Base-by-base conservation (phyloP, 2,113 vertebrate species). In the Sphyrna mokarran region DNA sequence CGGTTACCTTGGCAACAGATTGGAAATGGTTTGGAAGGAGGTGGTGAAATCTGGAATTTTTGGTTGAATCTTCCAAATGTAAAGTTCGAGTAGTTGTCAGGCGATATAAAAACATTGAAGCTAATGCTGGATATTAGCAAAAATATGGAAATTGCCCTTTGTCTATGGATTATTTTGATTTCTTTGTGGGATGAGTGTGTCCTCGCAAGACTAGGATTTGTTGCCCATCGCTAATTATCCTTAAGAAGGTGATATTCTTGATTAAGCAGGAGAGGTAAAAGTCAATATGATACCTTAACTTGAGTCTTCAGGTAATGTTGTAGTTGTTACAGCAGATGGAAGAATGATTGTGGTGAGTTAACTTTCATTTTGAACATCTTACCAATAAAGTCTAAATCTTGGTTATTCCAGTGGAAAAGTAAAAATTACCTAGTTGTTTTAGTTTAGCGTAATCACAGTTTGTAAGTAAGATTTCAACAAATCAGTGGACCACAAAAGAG, bases 311-410 rank as follows among this genome's bases (percentile, higher is more conserved):
- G 99, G 99, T 96, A 99, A 99, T 1, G 99, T 99, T 96, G 99
- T 99, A 96, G 99, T 99, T 95, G 98, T 99, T 96, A 99, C 99
- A 54, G 99, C 99, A 26, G 99, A 99, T 96, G 99, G 99, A 78
- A 98, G 99, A 96, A 99, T 99, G 99, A 99, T 99, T 95, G 99
- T 99, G 98, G 99, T 99, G 97, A 98, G 98, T 97, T 43, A 95
- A 95, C 18, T 4, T 72, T 95, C 11, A 95, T 54, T 43, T 33
- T 95, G 66, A 22, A 95, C 9, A 70, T 48, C 66, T 95, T 95
- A 72, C 68, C 48, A 29, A 48, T 70, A 2, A 70, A 70, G 26
- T 72, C 43, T 14, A 54, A 54, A 76, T 8, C 68, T 70, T 70
- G 22, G 68, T 43, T 94, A n/a, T 37, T 78, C 72, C 9, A n/a